Evolutionary conservation across 2,797 vertebrate genomes (phyloP).

Genomic region (Hemitrygon akajei): DNA sequence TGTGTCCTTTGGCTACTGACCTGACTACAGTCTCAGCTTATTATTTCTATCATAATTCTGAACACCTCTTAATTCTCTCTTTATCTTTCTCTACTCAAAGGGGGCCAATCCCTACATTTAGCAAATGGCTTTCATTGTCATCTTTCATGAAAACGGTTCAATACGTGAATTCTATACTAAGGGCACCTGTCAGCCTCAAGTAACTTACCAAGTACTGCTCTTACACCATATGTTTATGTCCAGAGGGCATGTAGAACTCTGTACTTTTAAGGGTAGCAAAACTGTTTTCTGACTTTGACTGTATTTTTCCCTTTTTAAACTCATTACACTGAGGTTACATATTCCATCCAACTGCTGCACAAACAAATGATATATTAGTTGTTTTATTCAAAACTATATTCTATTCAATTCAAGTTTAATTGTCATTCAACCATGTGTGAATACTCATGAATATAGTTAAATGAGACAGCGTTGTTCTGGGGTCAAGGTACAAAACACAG

Average conservation of each 20-base stretch:
- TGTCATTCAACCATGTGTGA: too few species aligned
- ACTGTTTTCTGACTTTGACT: neutral
- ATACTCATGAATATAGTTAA: too few species aligned
- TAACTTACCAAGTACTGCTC: neutral
- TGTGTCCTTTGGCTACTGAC: neutral
- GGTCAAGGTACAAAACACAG: too few species aligned
- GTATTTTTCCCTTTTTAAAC: neutral
- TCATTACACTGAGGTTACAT: neutral
- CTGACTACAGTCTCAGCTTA: neutral
- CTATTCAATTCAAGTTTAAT: too few species aligned
- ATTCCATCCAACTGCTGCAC: neutral
- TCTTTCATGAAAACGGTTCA: neutral
- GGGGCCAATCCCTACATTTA: too few species aligned
- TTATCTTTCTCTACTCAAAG: neutral
- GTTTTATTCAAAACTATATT: neutral
- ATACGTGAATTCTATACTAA: neutral
- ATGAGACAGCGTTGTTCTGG: too few species aligned
- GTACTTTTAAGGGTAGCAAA: neutral
- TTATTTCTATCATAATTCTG: neutral
- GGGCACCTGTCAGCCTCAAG: neutral
- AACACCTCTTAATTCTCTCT: neutral
- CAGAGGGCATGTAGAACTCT: neutral
- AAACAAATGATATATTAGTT: neutral
- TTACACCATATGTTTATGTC: neutral
- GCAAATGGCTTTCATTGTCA: neutral